Evolutionary conservation across 2,113 vertebrate species (phyloP).

Genomic region (Pseudois nayaur): DNA sequence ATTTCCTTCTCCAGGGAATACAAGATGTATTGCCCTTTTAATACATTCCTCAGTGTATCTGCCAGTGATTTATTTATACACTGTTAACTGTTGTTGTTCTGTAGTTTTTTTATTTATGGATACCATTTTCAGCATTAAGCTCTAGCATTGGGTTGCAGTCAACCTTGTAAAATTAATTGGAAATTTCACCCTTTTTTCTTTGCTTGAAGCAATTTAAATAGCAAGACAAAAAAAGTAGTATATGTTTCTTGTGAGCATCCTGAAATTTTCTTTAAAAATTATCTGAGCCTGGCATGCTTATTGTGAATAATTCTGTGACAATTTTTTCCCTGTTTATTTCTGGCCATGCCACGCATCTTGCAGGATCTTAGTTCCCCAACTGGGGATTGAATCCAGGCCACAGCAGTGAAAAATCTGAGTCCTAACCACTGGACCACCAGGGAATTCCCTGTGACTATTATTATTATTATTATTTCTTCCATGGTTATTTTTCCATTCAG

Average conservation of each 20-base stretch:
- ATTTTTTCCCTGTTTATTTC: not conserved
- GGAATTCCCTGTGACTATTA: not conserved
- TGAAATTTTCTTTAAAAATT: not conserved
- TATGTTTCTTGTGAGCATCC: not conserved
- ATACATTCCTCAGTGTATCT: not conserved
- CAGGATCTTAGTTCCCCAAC: not conserved
- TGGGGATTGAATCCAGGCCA: not conserved
- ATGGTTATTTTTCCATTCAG: not conserved
- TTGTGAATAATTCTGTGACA: not conserved
- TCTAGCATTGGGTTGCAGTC: not conserved
- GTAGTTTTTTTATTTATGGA: not conserved
- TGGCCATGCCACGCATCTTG: not conserved
- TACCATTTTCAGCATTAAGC: not conserved
- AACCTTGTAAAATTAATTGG: conserved; percentile 6
- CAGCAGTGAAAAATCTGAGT: not conserved
- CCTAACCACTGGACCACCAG: not conserved
- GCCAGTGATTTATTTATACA: not conserved
- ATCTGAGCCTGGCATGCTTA: not conserved
- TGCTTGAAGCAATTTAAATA: not conserved
- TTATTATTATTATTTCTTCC: not conserved
- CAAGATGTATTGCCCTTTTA: not conserved
- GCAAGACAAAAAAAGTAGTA: not conserved
- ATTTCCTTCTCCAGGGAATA: not conserved
- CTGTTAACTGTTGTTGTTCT: not conserved
- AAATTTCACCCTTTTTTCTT: not conserved